A percentile compares a stretch with the other conserved stretches of the same genome.
Conservation (phyloP, 2,797 vertebrate species). For the Acanthiza pusilla region DNA sequence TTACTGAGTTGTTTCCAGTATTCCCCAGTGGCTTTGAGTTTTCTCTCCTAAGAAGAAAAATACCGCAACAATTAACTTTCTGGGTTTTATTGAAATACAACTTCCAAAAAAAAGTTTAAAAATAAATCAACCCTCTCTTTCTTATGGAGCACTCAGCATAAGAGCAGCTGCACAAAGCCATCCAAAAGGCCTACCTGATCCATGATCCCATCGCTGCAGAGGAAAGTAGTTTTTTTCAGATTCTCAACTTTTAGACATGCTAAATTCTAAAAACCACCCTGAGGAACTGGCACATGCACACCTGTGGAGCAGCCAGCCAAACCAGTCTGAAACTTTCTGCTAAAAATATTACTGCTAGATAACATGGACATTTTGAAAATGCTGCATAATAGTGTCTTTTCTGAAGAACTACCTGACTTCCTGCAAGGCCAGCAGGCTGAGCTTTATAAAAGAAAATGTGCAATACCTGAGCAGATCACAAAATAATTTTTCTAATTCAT, state of each 20-base stretch:
- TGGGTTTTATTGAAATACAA: not conserved
- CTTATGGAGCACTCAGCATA: not conserved
- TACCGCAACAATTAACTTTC: not conserved
- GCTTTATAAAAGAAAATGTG: not conserved
- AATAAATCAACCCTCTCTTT: not conserved
- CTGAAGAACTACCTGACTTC: not conserved
- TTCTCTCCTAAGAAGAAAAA: not conserved
- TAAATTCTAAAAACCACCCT: not conserved
- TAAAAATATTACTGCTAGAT: not conserved
- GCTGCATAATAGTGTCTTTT: not conserved
- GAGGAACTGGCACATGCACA: not conserved
- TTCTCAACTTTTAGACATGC: not conserved
- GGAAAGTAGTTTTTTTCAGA: not conserved
- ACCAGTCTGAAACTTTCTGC: not conserved
- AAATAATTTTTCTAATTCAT: not conserved
- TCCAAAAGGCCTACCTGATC: not conserved
- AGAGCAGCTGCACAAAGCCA: not conserved
- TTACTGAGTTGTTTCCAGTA: not conserved
- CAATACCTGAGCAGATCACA: not conserved
- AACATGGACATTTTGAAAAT: not conserved
- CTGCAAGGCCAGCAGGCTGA: not conserved
- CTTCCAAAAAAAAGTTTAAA: not conserved
- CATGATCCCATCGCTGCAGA: not conserved
- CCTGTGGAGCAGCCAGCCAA: not conserved
- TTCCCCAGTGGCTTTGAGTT: not conserved